phyloP scores from a whole-genome alignment of 2,888 invertebrate species.

The Apodemia mormo region DNA sequence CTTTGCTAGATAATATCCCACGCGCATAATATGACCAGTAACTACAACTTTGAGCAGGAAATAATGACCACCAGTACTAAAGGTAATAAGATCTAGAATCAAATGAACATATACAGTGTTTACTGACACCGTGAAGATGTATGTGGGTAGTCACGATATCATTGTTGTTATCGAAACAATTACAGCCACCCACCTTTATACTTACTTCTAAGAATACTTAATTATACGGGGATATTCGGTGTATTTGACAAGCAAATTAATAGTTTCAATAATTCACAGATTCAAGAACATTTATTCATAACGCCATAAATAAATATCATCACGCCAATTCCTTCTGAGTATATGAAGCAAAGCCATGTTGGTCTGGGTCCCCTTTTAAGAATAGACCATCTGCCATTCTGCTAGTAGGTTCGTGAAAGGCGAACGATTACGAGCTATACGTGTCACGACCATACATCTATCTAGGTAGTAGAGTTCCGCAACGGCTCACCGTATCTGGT shows the following conservation, averaged over 20 bases:
- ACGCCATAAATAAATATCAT: too few species aligned
- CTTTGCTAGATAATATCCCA: conserved; percentile 7
- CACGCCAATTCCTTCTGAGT: too few species aligned
- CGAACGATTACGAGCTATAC: too few species aligned
- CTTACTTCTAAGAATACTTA: conserved; percentile 1
- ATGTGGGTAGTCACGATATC: conserved; percentile 15
- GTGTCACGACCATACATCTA: too few species aligned
- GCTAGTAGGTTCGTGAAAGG: too few species aligned
- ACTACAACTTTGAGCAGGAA: background rate
- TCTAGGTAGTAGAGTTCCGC: too few species aligned
- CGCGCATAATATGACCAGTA: conserved; percentile 11
- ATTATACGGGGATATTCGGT: too few species aligned
- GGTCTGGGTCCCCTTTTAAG: too few species aligned
- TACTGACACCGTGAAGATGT: background rate
- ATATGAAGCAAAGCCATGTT: too few species aligned
- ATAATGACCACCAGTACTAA: background rate
- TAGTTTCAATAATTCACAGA: background rate
- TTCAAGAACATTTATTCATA: too few species aligned
- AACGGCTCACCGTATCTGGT: too few species aligned
- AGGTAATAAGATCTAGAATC: background rate
- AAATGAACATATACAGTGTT: background rate
- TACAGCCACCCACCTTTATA: conserved; percentile 7
- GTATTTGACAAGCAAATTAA: background rate
- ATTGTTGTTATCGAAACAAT: conserved; percentile 11
- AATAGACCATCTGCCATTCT: too few species aligned